Evolutionary conservation across 2,113 vertebrate genomes (phyloP).

Genomic region (Microtus ochrogaster): DNA sequence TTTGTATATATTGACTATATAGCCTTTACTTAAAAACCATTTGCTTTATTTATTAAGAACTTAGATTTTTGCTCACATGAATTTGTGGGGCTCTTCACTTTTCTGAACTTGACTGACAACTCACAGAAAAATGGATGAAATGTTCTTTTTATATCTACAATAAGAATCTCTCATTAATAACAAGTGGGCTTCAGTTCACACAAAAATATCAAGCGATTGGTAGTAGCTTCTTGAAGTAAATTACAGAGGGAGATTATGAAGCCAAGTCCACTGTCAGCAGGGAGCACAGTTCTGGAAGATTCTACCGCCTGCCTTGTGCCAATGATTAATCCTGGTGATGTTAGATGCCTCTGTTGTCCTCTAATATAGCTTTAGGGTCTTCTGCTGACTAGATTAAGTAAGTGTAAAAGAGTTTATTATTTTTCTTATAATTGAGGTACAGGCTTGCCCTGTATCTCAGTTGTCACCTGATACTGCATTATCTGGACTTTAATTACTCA

Average conservation of each 20-base stretch:
- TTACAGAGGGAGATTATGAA: neutral
- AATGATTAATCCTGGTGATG: neutral
- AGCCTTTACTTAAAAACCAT: neutral
- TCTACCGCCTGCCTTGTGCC: too few relatives aligned
- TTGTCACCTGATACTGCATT: neutral
- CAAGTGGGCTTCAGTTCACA: neutral
- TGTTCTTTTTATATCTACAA: neutral
- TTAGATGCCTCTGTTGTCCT: neutral
- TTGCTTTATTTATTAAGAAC: neutral
- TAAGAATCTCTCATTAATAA: neutral
- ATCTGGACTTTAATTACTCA: neutral
- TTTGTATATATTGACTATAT: neutral
- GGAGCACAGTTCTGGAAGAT: neutral
- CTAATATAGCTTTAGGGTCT: neutral
- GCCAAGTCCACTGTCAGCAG: neutral
- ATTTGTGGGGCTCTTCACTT: neutral
- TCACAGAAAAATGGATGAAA: neutral
- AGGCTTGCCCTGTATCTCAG: neutral
- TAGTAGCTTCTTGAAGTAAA: neutral
- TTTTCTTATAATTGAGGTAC: neutral
- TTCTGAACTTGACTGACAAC: neutral
- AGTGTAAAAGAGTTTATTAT: neutral
- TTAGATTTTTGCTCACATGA: neutral
- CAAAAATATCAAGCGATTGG: neutral
- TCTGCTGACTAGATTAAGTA: neutral